These are phyloP conservation scores for Tonatia bakeri DNA, from an alignment of 2,113 vertebrate genomes.

Conservation along the genomic window DNA sequence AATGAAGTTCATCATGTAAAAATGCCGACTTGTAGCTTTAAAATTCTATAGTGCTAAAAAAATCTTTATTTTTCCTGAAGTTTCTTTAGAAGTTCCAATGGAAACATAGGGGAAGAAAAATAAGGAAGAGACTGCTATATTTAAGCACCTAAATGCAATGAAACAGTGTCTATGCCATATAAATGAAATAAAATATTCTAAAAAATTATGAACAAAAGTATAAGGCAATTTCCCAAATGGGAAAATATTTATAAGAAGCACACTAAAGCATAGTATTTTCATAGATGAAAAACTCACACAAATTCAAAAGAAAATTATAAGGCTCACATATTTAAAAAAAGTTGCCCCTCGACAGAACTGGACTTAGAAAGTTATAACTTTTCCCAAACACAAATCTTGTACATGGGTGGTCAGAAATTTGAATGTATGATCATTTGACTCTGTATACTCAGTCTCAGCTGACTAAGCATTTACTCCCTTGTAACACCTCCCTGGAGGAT, in stretches of 20 bases:
- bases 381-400: neutral
- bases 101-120: neutral
- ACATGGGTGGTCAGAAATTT: neutral
- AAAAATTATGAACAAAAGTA: neutral
- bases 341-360: neutral
- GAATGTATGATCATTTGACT: neutral
- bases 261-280: neutral
- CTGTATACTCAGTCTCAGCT: neutral
- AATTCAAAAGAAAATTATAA: conserved; percentile 24
- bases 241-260: neutral
- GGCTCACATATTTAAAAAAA: neutral
- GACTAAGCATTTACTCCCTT: neutral
- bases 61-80: neutral
- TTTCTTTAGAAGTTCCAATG: neutral
- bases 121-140: neutral
- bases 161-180: neutral
- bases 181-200: neutral
- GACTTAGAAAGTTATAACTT: neutral
- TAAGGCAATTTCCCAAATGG: neutral
- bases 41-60: neutral
- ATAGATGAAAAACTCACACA: neutral
- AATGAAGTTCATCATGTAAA: neutral
- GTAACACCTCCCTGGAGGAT: neutral
- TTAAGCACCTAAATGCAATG: neutral
- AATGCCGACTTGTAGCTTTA: neutral